Conservation (phyloP, 2,113 vertebrate species). For the Jaculus jaculus region DNA sequence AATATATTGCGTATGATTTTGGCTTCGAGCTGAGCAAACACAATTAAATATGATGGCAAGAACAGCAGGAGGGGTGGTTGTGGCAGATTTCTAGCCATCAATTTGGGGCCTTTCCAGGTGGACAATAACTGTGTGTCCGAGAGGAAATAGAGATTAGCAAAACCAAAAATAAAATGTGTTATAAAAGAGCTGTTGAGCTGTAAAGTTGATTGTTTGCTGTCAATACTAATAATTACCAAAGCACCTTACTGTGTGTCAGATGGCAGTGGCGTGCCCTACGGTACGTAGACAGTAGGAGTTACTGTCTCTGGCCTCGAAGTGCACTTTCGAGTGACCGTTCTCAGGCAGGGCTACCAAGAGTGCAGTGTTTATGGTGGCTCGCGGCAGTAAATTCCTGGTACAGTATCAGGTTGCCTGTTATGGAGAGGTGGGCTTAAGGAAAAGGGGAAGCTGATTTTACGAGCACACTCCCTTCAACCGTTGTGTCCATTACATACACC, state of each 20-base stretch:
- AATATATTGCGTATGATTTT: constrained; percentile 80
- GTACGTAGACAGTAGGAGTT: constrained; percentile 39
- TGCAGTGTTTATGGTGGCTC: constrained; percentile 57
- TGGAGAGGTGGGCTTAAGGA: constrained; percentile 32
- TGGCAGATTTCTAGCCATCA: constrained; percentile 73
- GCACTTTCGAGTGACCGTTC: constrained; percentile 16
- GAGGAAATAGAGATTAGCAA: constrained; percentile 46
- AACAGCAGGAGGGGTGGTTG: constrained; percentile 77
- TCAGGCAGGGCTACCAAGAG: constrained; percentile 42
- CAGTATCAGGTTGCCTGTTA: constrained; percentile 39
- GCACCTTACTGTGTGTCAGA: background rate
- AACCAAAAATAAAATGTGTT: constrained; percentile 14
- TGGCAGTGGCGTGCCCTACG: background rate
- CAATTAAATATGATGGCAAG: constrained; percentile 75
- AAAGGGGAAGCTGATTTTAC: background rate
- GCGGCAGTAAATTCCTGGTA: constrained; percentile 57
- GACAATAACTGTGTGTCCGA: constrained; percentile 71
- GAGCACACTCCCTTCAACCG: background rate
- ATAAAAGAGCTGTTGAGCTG: constrained; percentile 40
- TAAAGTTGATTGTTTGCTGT: constrained; percentile 65
- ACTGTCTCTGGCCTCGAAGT: constrained; percentile 37
- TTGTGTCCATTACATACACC: background rate
- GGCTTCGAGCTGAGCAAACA: constrained; percentile 77
- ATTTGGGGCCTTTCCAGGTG: constrained; percentile 71
- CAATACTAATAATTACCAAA: constrained; percentile 59